Base-by-base conservation (phyloP, 2,113 vertebrate genomes). In the Chloebia gouldiae region DNA sequence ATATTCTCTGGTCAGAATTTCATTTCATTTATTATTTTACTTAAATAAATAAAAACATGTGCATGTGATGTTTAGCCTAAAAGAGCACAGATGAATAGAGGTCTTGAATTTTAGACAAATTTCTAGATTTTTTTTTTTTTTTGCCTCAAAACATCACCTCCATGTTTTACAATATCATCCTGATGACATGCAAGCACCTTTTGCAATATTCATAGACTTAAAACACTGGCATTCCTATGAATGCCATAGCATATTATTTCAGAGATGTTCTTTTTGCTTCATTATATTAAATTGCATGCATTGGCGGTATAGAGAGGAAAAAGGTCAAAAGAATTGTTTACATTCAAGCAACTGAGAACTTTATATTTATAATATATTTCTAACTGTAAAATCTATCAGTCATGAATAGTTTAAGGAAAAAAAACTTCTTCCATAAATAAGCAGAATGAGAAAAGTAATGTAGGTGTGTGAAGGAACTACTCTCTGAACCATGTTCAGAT, bases 381-480 rank as follows among this genome's bases (percentile, higher is more conserved):
- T 40, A 40, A 40, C 40, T 40, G 37, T 6, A 60, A 47, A 77
- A 81, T 70, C 50, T 79, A 72, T 75, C 44, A 87, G 25, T 16
- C 39, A 28, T 77, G 37, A 86, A 81, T 75, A 85, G 18, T 86
- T 92, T 86, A 87, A 81, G 49, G 57, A 93, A 91, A 76, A 8
- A 75, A 95, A 84, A 15, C 13, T 87, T 56, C 65, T 71, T 57
- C 68, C 54, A 53, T 83, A 93, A 77, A 84, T 89, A 95, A 89
- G 53, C 33, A 77, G 27, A 92, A 66, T 31, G 15, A 79, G 35
- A 14, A 47, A 81, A 86, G 19, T 23, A 82, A 86, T 25, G 69
- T 65, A 65, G 75, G 31, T 68, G 15, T 84, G 21, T 53, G 44
- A 54, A 73, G 17, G 24, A 77, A 68, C 37, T 60, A 51, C 21